Conservation (phyloP, 2,113 vertebrate species). For the Delphinus delphis region DNA sequence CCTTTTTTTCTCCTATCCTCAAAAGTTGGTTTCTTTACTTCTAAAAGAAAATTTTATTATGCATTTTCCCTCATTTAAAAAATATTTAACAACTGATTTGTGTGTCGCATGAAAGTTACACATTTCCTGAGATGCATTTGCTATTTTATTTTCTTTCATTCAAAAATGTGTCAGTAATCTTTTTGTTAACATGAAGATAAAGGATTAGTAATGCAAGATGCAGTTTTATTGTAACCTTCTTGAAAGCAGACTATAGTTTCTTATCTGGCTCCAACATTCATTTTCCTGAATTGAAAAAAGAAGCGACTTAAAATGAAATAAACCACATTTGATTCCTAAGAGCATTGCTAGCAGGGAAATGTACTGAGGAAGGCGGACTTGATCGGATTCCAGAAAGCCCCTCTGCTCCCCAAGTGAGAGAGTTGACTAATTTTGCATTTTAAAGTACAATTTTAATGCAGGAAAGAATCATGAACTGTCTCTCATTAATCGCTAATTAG, state of each 20-base stretch:
- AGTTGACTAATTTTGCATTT: constrained; percentile 63
- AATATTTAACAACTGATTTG: constrained; percentile 85
- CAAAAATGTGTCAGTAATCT: constrained; percentile 90
- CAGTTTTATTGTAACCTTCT: constrained; percentile 90
- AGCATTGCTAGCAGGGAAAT: constrained; percentile 76
- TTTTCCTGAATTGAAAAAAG: constrained; percentile 83
- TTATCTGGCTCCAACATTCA: constrained; percentile 90
- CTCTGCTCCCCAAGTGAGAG: constrained; percentile 54
- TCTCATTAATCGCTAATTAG: background rate
- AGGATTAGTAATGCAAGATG: constrained; percentile 91
- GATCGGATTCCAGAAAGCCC: constrained; percentile 72
- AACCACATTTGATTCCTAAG: constrained; percentile 84
- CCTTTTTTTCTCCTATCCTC: constrained; percentile 52
- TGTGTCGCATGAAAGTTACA: constrained; percentile 87
- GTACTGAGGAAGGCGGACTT: constrained; percentile 75
- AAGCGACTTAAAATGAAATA: constrained; percentile 85
- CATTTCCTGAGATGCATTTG: constrained; percentile 85
- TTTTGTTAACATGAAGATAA: constrained; percentile 91
- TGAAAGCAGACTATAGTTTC: constrained; percentile 90
- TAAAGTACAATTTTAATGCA: constrained; percentile 53
- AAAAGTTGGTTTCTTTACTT: constrained; percentile 83
- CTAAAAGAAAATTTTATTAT: constrained; percentile 83
- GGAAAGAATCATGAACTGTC: constrained; percentile 23
- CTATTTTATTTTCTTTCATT: constrained; percentile 90
- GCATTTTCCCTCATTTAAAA: constrained; percentile 83